Conservation (phyloP, 1,140 invertebrate genomes). For the Drosophila fuyamai region DNA sequence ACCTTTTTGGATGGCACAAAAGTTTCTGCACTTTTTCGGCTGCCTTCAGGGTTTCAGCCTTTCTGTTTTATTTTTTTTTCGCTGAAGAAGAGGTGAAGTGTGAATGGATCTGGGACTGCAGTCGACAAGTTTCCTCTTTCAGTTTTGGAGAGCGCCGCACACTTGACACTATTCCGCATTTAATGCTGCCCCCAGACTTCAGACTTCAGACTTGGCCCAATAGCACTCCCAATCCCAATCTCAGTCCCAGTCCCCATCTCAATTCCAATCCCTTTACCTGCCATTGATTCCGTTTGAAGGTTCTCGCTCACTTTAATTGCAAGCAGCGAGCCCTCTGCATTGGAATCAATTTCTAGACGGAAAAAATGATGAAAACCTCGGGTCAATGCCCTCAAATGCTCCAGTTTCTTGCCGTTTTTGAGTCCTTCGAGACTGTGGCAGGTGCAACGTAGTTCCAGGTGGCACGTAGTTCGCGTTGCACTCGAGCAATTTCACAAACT, state of each 20-base stretch:
- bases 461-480: conserved; percentile 25
- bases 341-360: conserved; percentile 14
- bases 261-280: conserved; percentile 4
- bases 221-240: background rate
- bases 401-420: conserved; percentile 7
- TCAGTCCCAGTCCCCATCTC: background rate
- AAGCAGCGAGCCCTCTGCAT: background rate
- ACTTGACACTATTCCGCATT: conserved; percentile 43
- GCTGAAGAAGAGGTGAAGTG: conserved; percentile 1
- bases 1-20: conserved; percentile 13
- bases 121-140: conserved; percentile 29
- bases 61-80: background rate
- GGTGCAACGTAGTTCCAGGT: conserved; percentile 7
- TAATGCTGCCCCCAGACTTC: conserved; percentile 16
- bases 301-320: conserved; percentile 39
- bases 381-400: conserved; percentile 19
- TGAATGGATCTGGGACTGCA: conserved; percentile 18
- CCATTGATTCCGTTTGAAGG: conserved; percentile 40
- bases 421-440: conserved; percentile 5
- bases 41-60: conserved; percentile 2
- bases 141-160: conserved; percentile 7
- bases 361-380: conserved; percentile 22
- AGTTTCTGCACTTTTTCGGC: conserved; percentile 21
- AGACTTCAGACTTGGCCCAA: background rate
- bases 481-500: conserved; percentile 51